Percentiles rank a stretch among this genome's conserved stretches.
Conservation (phyloP, 2,113 vertebrate species). For the Murina feae region DNA sequence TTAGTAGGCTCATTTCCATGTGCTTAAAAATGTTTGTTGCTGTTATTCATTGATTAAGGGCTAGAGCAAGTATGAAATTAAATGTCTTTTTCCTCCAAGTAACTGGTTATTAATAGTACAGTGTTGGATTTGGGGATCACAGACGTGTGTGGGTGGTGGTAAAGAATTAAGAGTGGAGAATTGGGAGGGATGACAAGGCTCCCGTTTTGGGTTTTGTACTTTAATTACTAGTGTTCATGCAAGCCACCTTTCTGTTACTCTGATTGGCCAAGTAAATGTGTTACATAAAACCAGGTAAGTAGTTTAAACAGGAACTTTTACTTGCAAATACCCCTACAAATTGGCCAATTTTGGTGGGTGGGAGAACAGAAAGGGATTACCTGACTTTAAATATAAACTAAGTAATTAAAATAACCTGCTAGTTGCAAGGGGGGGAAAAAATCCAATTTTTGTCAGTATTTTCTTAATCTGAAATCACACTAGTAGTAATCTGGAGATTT, state of each 20-base stretch:
- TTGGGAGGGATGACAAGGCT: slow-evolving; percentile 23
- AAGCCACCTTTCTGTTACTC: slow-evolving; percentile 44
- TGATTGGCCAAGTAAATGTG: slow-evolving; percentile 45
- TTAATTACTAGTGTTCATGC: slow-evolving; percentile 30
- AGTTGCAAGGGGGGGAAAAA: slow-evolving; percentile 48
- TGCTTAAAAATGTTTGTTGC: slow-evolving; percentile 81
- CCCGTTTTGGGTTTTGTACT: slow-evolving; percentile 38
- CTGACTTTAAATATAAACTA: background rate
- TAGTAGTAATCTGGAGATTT: slow-evolving; percentile 34
- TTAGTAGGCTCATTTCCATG: slow-evolving; percentile 79
- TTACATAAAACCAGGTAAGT: slow-evolving; percentile 81
- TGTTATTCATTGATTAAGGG: slow-evolving; percentile 60
- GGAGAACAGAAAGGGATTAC: slow-evolving; percentile 21
- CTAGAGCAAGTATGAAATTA: slow-evolving; percentile 68
- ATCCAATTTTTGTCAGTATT: slow-evolving; percentile 62
- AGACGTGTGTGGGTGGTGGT: background rate
- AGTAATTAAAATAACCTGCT: slow-evolving; percentile 25
- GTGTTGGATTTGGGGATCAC: background rate
- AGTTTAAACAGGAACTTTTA: slow-evolving; percentile 60
- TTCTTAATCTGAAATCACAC: slow-evolving; percentile 68
- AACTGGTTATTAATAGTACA: slow-evolving; percentile 35
- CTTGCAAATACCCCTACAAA: slow-evolving; percentile 25
- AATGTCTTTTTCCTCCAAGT: slow-evolving; percentile 61
- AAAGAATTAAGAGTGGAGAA: background rate
- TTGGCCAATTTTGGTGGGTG: slow-evolving; percentile 48